Percentiles rank a stretch among this genome's conserved stretches.
These are phyloP conservation scores for Coendou prehensilis DNA, from an alignment of 2,797 vertebrate genomes.

Conservation along the genomic window DNA sequence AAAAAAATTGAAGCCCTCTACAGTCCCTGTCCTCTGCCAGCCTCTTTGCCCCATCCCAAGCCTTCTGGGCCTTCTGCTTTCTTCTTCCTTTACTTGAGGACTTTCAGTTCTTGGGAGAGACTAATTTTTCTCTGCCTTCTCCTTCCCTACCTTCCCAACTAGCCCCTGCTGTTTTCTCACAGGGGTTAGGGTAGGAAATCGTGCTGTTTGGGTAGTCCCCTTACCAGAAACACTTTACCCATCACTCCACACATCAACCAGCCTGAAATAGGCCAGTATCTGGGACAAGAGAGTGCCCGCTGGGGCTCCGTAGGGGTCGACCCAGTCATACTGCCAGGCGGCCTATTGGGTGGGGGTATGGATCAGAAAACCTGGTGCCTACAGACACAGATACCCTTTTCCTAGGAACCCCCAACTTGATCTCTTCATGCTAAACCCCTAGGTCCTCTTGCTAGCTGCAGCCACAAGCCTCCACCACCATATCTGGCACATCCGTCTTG, in stretches of 20 bases:
- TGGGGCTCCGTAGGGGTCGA: not conserved
- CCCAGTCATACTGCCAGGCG: not conserved
- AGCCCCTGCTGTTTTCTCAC: conserved; percentile 34
- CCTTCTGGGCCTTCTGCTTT: not conserved
- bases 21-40: not conserved
- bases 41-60: not conserved
- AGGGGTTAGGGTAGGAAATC: conserved; percentile 42
- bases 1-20: not conserved
- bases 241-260: conserved; percentile 48
- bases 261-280: conserved; percentile 50
- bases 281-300: conserved; percentile 44
- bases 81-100: not conserved
- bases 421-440: conserved; percentile 39
- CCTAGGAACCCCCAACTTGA: conserved; percentile 47
- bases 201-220: conserved; percentile 18
- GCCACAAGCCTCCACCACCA: conserved; percentile 96
- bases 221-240: conserved; percentile 60
- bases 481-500: conserved; percentile 94
- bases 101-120: conserved; percentile 48
- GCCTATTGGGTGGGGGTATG: not conserved
- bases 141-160: conserved; percentile 27
- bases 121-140: conserved; percentile 47
- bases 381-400: conserved; percentile 46
- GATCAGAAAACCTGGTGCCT: conserved; percentile 48
- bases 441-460: conserved; percentile 91